Base-by-base conservation (phyloP, 2,888 invertebrate genomes). In the Minunthozetes semirufus region DNA sequence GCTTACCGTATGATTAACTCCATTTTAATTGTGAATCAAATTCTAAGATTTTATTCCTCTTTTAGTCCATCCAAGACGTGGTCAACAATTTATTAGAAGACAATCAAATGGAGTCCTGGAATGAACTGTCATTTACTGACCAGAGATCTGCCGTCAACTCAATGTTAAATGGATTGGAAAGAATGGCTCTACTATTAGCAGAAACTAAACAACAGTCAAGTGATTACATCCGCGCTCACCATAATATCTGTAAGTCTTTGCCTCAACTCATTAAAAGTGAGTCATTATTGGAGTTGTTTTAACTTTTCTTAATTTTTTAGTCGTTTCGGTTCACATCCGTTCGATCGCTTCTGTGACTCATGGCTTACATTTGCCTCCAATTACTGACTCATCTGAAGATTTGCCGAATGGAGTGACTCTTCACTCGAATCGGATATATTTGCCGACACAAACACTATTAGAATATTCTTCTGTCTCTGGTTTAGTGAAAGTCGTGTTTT, bases 1-100 rank as follows among this genome's bases (percentile, higher is more conserved):
- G 72, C 78, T 79, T 27, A 78, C 79, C 79, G 81, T 81, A 73
- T 72, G 77, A 17, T n/a, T 70, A 6, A 25, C 6, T 70, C 17
- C 27, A 46, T 13, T 46, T 42, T 17, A 29, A 50, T 71, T 29
- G n/a, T 75, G 17, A n/a, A 1, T 42, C 9, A 2, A 4, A 6
- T 13, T 72, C 72, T 71, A 50, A 27, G 25, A 8, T 19, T 19
- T 17, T 71, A 13, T 53, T 70, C 13, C 25, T 53, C 15, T 9
- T 42, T 72, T 61, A 76, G 76, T 76, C 75, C 9, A 42, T 76
- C 15, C 72, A 76, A 42, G 75, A 76, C 53, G 50, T 72, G 42
- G 72, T 59, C 27, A 76, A 75, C 50, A 76, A 75, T 71, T 46
- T 76, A n/a, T 50, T 76, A 15, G 74, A 74, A 46, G 74, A 76